A percentile compares a stretch with the other conserved stretches of the same genome.
phyloP scores from a whole-genome alignment of 2,797 vertebrate species.

The Halcyon leucocephala region DNA sequence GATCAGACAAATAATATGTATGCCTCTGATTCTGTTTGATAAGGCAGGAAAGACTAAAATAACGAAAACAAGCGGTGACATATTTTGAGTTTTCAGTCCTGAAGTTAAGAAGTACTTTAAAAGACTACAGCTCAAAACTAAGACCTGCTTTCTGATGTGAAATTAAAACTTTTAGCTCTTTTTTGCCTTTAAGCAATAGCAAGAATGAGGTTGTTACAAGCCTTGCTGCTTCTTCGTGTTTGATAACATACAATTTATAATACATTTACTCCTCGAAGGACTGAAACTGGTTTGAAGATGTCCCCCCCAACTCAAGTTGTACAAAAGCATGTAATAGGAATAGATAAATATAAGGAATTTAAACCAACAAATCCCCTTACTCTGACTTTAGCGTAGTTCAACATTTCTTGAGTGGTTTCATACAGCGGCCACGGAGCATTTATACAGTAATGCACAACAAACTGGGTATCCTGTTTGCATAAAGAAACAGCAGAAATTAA shows the following conservation, averaged over 20 bases:
- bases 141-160: not conserved
- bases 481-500: not conserved
- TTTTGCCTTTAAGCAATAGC: not conserved
- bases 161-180: not conserved
- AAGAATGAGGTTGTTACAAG: rapidly evolving
- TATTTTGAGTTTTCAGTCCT: not conserved
- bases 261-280: not conserved
- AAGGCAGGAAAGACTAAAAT: not conserved
- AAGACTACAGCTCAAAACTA: not conserved
- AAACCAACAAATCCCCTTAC: conserved; percentile 56
- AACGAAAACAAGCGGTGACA: not conserved
- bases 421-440: conserved; percentile 93
- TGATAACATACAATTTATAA: not conserved
- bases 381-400: conserved; percentile 85
- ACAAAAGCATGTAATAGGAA: not conserved
- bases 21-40: not conserved
- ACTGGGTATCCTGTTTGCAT: conserved; percentile 87
- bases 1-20: not conserved
- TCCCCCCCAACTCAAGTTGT: not conserved
- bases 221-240: not conserved
- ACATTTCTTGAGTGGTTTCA: conserved; percentile 91
- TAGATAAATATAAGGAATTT: not conserved
- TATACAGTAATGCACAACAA: conserved; percentile 93
- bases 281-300: not conserved
- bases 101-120: not conserved